Evolutionary conservation across 2,113 vertebrate species (phyloP), one percentile per base, ranked within the genome.

Genomic region (Osmerus eperlanus): DNA sequence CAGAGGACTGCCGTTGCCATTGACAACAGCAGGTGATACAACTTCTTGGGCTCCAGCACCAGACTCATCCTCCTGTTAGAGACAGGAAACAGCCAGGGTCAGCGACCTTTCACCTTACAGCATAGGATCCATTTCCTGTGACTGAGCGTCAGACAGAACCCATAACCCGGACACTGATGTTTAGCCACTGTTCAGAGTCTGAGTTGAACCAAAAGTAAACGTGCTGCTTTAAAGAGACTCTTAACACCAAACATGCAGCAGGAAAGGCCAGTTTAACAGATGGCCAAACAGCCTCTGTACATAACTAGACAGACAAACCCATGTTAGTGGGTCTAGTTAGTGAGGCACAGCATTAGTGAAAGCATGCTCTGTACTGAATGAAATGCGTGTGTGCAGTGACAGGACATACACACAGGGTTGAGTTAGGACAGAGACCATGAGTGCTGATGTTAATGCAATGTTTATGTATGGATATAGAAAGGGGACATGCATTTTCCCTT

Each of bases 31-130:
- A 75, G 25, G 12, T 55, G 52, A 13, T 25, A 61, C 65, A 32
- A 80, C 64, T 36, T 79, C 73, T 4, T 41, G 58, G 75, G 64
- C 65, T 36, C 68, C 15, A 36, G 32, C 56, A 28, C 73, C 23
- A 9, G 78, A 72, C 25, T 21, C 23, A 11, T 61, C 71, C 88
- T 90, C 71, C 88, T 90, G 71, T 55, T 78, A 83, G 23, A 64
- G 54, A 72, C 47, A 47, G 63, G 74, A 77, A 61, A 32, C 8
- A 23, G 64, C 0, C 12, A 15, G 16, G 4, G 67, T 83, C 4
- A 78, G 73, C 56, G 21, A 65, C 32, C 64, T 13, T 41, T 47
- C 8, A 65, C 11, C 18, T 13, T 51, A 47, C 32, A 36, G 32
- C 32, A 36, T 36, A 36, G 5, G 8, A 47, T 47, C 41, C 41